Conservation (phyloP, 2,888 invertebrate species). For the Ptilodon capucinus region DNA sequence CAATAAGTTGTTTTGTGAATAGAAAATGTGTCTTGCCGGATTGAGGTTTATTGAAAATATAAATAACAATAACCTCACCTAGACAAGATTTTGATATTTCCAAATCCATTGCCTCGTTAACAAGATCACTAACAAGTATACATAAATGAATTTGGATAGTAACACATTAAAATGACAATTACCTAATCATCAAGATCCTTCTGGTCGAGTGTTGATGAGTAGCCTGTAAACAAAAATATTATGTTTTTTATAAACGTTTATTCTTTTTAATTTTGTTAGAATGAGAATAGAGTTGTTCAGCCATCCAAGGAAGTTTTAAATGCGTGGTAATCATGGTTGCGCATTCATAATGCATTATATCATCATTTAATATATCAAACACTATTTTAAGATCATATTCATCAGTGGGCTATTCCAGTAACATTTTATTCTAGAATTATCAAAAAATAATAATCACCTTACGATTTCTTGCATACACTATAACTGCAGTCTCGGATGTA, state of each 20-base stretch:
- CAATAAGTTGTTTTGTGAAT: too few relatives aligned
- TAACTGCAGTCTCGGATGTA: too few relatives aligned
- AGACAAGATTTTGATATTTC: constrained; percentile 66
- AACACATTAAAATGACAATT: constrained; percentile 5
- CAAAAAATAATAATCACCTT: neutral
- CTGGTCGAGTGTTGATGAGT: neutral
- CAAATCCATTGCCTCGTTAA: constrained; percentile 62
- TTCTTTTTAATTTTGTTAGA: neutral
- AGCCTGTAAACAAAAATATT: neutral
- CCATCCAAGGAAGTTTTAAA: constrained; percentile 82
- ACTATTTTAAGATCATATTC: too few relatives aligned
- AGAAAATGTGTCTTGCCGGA: constrained; percentile 75
- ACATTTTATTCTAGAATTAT: too few relatives aligned
- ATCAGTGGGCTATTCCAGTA: too few relatives aligned
- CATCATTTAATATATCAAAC: too few relatives aligned
- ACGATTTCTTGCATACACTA: neutral
- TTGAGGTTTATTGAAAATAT: constrained; percentile 72
- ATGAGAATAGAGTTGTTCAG: constrained; percentile 45
- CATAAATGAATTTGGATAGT: constrained; percentile 45
- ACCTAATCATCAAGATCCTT: constrained; percentile 10
- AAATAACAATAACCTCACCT: constrained; percentile 74
- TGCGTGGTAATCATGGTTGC: constrained; percentile 81
- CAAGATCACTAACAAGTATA: constrained; percentile 43
- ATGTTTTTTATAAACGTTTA: constrained; percentile 1
- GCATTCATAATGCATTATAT: constrained; percentile 78